Base-by-base conservation (phyloP, 2,797 vertebrate species). In the Dromococcyx pavoninus region DNA sequence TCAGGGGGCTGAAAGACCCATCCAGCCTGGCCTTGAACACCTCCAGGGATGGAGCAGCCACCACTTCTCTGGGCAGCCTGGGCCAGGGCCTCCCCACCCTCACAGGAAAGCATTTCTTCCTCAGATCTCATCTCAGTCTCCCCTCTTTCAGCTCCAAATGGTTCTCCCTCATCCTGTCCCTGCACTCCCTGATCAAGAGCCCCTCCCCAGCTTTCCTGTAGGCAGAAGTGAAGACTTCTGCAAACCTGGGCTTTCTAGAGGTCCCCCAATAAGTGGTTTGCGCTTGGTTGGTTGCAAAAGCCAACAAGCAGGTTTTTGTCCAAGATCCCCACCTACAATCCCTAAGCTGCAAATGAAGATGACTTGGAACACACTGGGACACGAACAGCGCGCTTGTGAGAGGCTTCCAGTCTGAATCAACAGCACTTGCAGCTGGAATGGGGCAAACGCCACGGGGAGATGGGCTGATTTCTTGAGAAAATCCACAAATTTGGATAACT, bases 281-380 rank as follows among this genome's bases (percentile, higher is more conserved):
- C 50, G 83, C 82, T 75, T 30, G 44, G 11, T 53, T 48, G 32
- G 19, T 81, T 91, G 28, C 81, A 90, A 82, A 91, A 72, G 37
- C 74, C 32, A 89, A 24, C 44, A 22, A 84, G 50, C 30, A 24
- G 4, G 83, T 64, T 27, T 33, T 91, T 85, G 33, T 37, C 9
- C 0, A 3, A 39, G 35, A 66, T 75, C 17, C 35, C 43, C 51
- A 46, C 54, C 60, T 70, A 17, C 2, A 1, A 43, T 16, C 33
- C n/a, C 9, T 44, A 18, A 77, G 73, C 54, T 54, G 41, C 37
- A 15, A 50, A 5, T 57, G 56, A 48, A 67, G 82, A 11, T 85
- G 77, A n/a, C 35, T 66, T 60, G 43, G 57, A 78, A 30, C 21
- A 24, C 46, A 37, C 32, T 25, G 30, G 33, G 73, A 43, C 19